Evolutionary conservation across 2,888 invertebrate genomes (phyloP), one percentile per base, ranked within the genome.

Genomic region (Yponomeuta malinellus): DNA sequence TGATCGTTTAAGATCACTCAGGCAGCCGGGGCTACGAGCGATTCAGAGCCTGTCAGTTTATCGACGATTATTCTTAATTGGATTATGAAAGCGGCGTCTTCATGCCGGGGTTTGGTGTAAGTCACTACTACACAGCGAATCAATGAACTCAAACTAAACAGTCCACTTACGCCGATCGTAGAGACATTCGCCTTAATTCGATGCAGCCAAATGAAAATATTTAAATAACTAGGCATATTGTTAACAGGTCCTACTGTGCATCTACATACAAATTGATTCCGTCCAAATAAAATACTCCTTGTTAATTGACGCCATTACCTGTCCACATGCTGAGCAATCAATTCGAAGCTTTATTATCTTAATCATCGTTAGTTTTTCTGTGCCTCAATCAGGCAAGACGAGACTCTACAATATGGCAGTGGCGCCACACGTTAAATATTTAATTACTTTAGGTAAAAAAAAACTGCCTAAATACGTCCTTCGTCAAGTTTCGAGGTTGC

Each of bases 41-140:
- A n/a, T n/a, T n/a, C n/a, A n/a, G n/a, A n/a, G 83, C 81, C 89
- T 87, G 91, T 90, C 91, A 90, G 87, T 90, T 91, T 90, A 90
- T 88, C 90, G 91, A 90, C 90, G 89, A 91, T 91, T 91, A 91
- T 89, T 89, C 90, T 89, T 92, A 92, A 91, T 92, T 92, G 91
- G 92, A 91, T 91, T 92, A 92, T 89, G 90, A 90, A 89, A 90
- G 89, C 87, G 84, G 83, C 83, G 82, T 81, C 78, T 71, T 64
- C 65, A 70, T 70, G 80, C 52, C 74, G 72, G 73, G 73, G 72
- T 74, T 74, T 73, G 79, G 75, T 71, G 74, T 71, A 76, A 81
- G 79, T 75, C 74, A 73, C 5, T 15, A 12, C 15, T 15, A 23
- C 4, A 3, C 52, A 59, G 52, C 52, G 52, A 15, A 12, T 59